Evolutionary conservation across 30 jellyfish, hydroid and myxozoan genomes (phyloP).

Genomic region (Sanderia malayensis): DNA sequence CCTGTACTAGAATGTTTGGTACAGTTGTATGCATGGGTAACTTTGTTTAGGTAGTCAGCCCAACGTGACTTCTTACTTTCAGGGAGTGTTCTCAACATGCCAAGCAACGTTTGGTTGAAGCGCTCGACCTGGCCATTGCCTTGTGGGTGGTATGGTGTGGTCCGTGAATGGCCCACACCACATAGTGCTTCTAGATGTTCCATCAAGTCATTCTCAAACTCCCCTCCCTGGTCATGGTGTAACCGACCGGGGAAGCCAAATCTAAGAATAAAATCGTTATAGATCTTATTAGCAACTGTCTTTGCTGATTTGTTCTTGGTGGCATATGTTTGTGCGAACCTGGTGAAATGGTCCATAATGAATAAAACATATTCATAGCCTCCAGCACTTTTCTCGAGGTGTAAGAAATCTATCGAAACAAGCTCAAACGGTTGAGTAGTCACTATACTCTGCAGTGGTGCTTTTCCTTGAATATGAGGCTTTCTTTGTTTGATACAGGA

Average conservation of each 20-base stretch:
- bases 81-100: slow-evolving; percentile 42
- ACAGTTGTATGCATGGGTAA: slow-evolving; percentile 44
- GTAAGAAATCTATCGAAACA: slow-evolving; percentile 34
- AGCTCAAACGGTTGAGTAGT: slow-evolving; percentile 36
- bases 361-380: slow-evolving; percentile 41
- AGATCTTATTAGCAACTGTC: slow-evolving; percentile 47
- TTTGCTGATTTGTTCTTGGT: slow-evolving; percentile 47
- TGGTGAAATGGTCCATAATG: slow-evolving; percentile 49
- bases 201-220: slow-evolving; percentile 38
- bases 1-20: slow-evolving; percentile 43
- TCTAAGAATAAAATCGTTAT: slow-evolving; percentile 47
- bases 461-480: neutral
- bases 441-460: slow-evolving; percentile 25
- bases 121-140: slow-evolving; percentile 57
- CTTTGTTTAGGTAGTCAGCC: slow-evolving; percentile 36
- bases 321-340: slow-evolving; percentile 56
- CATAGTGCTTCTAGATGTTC: slow-evolving; percentile 23
- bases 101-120: slow-evolving; percentile 43
- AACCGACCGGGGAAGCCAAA: slow-evolving; percentile 51
- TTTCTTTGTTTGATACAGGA: slow-evolving; percentile 10
- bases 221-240: slow-evolving; percentile 50
- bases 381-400: slow-evolving; percentile 26
- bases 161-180: slow-evolving; percentile 43
- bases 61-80: slow-evolving; percentile 51
- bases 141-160: slow-evolving; percentile 64